These are phyloP conservation scores for Semaprochilodus insignis DNA, from an alignment of 2,797 vertebrate genomes.

Conservation along the genomic window DNA sequence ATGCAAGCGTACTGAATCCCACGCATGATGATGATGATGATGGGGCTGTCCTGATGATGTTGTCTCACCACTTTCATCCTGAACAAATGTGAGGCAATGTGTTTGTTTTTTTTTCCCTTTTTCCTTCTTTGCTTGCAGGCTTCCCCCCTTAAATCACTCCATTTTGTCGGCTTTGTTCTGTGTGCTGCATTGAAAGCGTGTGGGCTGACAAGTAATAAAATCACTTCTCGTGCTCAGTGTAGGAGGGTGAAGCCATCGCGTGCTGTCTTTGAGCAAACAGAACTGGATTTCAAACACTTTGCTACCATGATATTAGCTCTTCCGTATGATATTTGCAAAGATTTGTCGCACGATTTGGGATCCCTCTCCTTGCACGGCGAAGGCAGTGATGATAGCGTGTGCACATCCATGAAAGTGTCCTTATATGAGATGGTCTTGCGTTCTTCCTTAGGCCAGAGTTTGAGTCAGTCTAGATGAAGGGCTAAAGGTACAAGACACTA, in stretches of 20 bases:
- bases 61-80: constrained; percentile 31
- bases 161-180: constrained; percentile 37
- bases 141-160: constrained; percentile 12
- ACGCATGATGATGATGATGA: background rate
- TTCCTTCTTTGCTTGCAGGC: constrained; percentile 18
- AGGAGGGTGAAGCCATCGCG: constrained; percentile 51
- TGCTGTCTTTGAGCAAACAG: constrained; percentile 55
- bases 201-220: constrained; percentile 55
- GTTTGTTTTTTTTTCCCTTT: background rate
- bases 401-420: constrained; percentile 54
- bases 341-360: background rate
- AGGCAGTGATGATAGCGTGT: constrained; percentile 1
- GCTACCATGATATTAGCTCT: constrained; percentile 42
- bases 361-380: background rate
- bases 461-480: constrained; percentile 25
- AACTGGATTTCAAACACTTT: constrained; percentile 43
- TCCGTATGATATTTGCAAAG: constrained; percentile 16
- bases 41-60: constrained; percentile 16
- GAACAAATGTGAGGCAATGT: constrained; percentile 34
- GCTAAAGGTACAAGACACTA: constrained; percentile 12
- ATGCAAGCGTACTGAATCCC: background rate
- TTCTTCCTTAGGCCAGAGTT: constrained; percentile 34
- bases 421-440: constrained; percentile 48
- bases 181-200: constrained; percentile 37
- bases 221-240: constrained; percentile 45